Base-by-base conservation (phyloP, 2,888 invertebrate species). In the Salpingus planirostris region DNA sequence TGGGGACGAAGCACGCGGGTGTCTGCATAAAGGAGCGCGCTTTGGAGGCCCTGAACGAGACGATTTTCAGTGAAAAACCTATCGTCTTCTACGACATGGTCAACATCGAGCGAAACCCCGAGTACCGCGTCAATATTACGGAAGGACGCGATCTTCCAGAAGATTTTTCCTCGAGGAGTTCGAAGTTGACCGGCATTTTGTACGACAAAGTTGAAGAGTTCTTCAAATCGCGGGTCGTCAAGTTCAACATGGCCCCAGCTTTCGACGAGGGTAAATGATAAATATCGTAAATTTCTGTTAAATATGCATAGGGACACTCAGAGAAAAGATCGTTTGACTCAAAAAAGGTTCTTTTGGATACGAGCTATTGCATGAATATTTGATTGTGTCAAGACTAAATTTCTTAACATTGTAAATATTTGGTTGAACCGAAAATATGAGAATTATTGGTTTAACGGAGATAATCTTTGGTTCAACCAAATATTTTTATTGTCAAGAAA, bases 81-180 rank as follows among this genome's bases (percentile, higher is more conserved):
- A 53, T 65, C 28, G 42, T 36, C 23, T 32, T 61, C 12, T 44
- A 56, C 21, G 60, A 61, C 12, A 44, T 55, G 30, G 38, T 65
- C 7, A 56, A 60, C 29, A 55, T 66, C 18, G 59, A 56, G 27
- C 58, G 53, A 26, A 62, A 67, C 47, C 57, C 59, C 1, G 54
- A 56, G 11, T 66, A 57, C 42, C 42, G 45, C 3, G 36, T 50
- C 13, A 54, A 57, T 28, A 34, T 34, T 11, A 51, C 48, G 1
- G 67, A 69, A 6, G 66, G 66, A 0, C 68, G 69, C 0, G 66
- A 67, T 27, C 65, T 73, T 1, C 72, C 74, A 1, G 67, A 65
- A n/a, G 74, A 74, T 48, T 54, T 70, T 0, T 60, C 67, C 27
- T 68, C 69, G 21, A 61, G 75, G 36, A 58, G 72, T 24, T 66